Base-by-base conservation (phyloP, 2,888 invertebrate species). In the Diogma glabrata region DNA sequence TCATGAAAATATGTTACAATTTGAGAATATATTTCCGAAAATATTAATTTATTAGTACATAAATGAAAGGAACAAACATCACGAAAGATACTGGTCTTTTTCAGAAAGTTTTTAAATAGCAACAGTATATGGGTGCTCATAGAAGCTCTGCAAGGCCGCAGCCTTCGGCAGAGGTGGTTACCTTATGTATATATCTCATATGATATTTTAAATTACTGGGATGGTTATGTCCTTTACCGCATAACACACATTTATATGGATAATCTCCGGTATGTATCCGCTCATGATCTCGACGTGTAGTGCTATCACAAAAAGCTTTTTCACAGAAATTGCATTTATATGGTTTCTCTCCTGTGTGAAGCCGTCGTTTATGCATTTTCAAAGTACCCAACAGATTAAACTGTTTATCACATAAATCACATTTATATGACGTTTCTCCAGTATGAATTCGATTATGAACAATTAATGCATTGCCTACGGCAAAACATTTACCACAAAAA, bases 321-420 rank as follows among this genome's bases (percentile, higher is more conserved):
- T 46, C 46, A 46, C 46, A 46, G 16, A 17, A 17, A 24, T 24
- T 46, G n/a, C 46, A 46, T 2, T 7, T 46, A 16, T 46, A 46
- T n/a, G 46, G 46, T 8, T 24, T 22, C 24, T 46, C 46, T 6
- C 46, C 46, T 2, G 23, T 46, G 24, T 46, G 46, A 24, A 46
- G 14, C n/a, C n/a, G n/a, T 17, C 46, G n/a, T n/a, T 22, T 26
- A 12, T 46, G 46, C 16, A 24, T 46, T 10, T 24, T 24, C 16
- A 46, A 26, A 16, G 16, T 9, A 16, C 17, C 26, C 20, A 9
- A 24, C 10, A 10, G 12, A 26, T 24, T 46, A 26, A 17, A 46
- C 16, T 46, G 4, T 5, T 24, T 22, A 5, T n/a, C 8, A 16
- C 46, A 46, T 16, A 46, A 24, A 9, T 5, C 4, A 4, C 46